Evolutionary conservation across 2,888 invertebrate genomes (phyloP).

Genomic region (Hecatera dysodea): DNA sequence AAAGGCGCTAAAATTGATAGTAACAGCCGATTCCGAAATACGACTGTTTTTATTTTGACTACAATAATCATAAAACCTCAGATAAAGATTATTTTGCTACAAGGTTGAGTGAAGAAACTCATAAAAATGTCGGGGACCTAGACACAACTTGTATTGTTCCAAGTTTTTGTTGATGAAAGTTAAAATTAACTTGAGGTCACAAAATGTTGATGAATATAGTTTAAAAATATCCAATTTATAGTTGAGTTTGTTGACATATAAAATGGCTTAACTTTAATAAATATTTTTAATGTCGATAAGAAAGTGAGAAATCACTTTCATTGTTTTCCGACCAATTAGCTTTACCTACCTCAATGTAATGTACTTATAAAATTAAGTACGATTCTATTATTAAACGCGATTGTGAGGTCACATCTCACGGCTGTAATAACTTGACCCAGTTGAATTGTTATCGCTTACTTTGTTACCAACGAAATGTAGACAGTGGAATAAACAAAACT

Average conservation of each 20-base stretch:
- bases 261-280: no score
- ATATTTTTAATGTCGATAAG: no score
- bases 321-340: neutral
- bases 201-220: neutral
- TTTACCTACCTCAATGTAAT: no score
- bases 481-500: neutral
- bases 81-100: conserved; percentile 34
- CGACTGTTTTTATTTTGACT: conserved; percentile 29
- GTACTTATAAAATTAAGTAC: neutral
- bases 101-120: conserved; percentile 47
- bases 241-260: neutral
- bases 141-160: conserved; percentile 5
- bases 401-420: conserved; percentile 33
- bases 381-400: conserved; percentile 22
- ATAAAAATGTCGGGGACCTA: conserved; percentile 22
- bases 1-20: conserved; percentile 12
- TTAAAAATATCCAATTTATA: neutral
- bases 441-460: conserved; percentile 15
- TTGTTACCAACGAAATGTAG: conserved; percentile 12
- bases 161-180: conserved; percentile 23
- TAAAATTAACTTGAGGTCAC: conserved; percentile 9
- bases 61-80: neutral
- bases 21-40: neutral
- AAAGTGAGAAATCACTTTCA: neutral
- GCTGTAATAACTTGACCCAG: conserved; percentile 33